A percentile compares a stretch with the other conserved stretches of the same genome.
phyloP scores from a whole-genome alignment of 2,113 vertebrate species.

The Petrocephalus microphthalmus region DNA sequence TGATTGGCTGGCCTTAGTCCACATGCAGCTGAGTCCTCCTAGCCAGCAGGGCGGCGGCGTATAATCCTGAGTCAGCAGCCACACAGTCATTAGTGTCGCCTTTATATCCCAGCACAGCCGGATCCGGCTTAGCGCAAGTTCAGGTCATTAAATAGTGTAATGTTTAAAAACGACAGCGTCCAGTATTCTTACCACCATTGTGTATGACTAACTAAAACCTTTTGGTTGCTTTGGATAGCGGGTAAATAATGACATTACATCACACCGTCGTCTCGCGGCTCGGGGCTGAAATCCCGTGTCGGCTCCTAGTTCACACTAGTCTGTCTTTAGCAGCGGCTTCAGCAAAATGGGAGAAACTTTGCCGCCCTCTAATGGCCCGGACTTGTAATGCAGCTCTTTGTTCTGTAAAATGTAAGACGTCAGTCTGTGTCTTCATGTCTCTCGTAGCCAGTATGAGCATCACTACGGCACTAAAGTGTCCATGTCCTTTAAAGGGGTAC shows the following conservation, averaged over 20 bases:
- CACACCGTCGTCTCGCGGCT: background rate
- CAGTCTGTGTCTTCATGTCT: background rate
- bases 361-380: background rate
- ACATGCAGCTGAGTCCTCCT: background rate
- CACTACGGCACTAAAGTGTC: background rate
- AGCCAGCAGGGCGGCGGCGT: background rate
- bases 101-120: background rate
- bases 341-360: background rate
- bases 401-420: background rate
- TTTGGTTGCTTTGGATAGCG: background rate
- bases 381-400: background rate
- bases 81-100: background rate
- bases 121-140: background rate
- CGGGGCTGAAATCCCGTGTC: background rate
- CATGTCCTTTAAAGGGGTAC: background rate
- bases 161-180: background rate
- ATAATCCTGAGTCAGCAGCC: background rate
- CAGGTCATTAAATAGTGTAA: background rate
- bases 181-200: background rate
- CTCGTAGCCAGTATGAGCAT: background rate
- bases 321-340: background rate
- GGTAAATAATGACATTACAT: background rate
- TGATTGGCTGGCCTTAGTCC: background rate
- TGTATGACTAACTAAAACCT: background rate
- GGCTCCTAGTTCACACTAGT: background rate